These are phyloP conservation scores for Drosophila kikkawai DNA, from an alignment of 1,140 invertebrate genomes.

Conservation along the genomic window DNA sequence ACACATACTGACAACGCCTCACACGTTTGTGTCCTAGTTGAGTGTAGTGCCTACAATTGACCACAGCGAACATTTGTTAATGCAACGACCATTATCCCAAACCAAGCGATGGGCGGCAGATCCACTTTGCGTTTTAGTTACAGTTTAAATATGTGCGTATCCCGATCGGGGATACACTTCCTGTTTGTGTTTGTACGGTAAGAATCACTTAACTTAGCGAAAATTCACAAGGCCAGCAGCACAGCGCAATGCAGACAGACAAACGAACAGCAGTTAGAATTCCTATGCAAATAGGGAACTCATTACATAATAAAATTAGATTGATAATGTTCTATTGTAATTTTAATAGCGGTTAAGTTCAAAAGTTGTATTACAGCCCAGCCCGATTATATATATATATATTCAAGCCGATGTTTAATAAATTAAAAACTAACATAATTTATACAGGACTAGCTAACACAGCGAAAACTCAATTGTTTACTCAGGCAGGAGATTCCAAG, in stretches of 20 bases:
- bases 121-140: slow-evolving; percentile 19
- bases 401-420: slow-evolving; percentile 24
- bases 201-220: slow-evolving; percentile 9
- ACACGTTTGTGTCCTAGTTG: slow-evolving; percentile 47
- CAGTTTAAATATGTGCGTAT: slow-evolving; percentile 15
- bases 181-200: slow-evolving; percentile 27
- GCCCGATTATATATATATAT: slow-evolving; percentile 3
- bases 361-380: slow-evolving; percentile 42
- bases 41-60: slow-evolving; percentile 49
- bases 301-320: slow-evolving; percentile 2
- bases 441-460: slow-evolving; percentile 33
- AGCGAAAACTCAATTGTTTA: slow-evolving; percentile 44
- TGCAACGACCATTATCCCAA: slow-evolving; percentile 19
- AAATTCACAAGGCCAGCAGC: slow-evolving; percentile 14
- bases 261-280: not conserved
- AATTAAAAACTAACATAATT: slow-evolving; percentile 32
- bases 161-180: not conserved
- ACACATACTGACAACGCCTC: slow-evolving; percentile 38
- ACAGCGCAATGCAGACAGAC: too few species aligned
- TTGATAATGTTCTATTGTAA: slow-evolving; percentile 12
- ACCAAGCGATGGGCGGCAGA: slow-evolving; percentile 2
- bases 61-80: slow-evolving; percentile 39
- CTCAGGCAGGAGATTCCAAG: slow-evolving; percentile 58
- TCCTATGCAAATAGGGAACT: slow-evolving; percentile 12
- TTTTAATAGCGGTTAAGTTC: slow-evolving; percentile 51